phyloP scores from a whole-genome alignment of 2,888 invertebrate genomes.

The Tetragnatha montana region DNA sequence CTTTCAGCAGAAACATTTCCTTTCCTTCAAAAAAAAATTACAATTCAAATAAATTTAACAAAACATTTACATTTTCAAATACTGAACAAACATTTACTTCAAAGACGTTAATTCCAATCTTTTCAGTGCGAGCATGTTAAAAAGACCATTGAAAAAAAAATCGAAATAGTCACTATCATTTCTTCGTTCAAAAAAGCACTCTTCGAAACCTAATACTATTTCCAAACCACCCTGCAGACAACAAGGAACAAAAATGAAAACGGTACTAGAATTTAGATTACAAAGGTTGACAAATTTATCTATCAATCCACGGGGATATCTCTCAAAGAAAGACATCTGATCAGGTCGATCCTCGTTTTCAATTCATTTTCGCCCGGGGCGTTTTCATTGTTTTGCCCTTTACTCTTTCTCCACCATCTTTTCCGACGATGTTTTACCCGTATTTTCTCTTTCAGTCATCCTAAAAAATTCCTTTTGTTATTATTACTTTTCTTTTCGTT shows the following conservation, averaged over 20 bases:
- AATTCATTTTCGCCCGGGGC: slow-evolving; percentile 45
- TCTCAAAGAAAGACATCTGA: neutral
- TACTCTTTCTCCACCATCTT: slow-evolving; percentile 5
- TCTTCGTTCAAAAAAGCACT: neutral
- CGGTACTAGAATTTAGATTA: slow-evolving; percentile 6
- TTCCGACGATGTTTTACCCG: neutral
- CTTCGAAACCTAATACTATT: neutral
- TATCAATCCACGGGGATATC: slow-evolving; percentile 6
- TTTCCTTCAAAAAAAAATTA: too few relatives aligned
- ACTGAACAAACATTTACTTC: too few relatives aligned
- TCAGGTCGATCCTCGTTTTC: slow-evolving; percentile 37
- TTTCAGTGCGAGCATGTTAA: too few relatives aligned
- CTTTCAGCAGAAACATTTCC: too few relatives aligned
- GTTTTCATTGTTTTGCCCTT: slow-evolving; percentile 29
- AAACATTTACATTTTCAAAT: too few relatives aligned
- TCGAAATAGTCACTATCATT: too few relatives aligned
- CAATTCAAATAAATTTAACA: too few relatives aligned
- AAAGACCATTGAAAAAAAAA: too few relatives aligned
- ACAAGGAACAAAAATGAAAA: neutral
- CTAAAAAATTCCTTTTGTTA: slow-evolving; percentile 15
- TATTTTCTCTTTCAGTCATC: slow-evolving; percentile 8
- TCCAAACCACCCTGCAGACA: neutral
- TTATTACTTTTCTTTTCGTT: neutral
- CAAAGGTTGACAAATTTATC: slow-evolving; percentile 6
- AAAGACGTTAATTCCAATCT: too few relatives aligned